These are phyloP conservation scores for Engystomops pustulosus DNA, from an alignment of 2,113 vertebrate species.

Conservation along the genomic window DNA sequence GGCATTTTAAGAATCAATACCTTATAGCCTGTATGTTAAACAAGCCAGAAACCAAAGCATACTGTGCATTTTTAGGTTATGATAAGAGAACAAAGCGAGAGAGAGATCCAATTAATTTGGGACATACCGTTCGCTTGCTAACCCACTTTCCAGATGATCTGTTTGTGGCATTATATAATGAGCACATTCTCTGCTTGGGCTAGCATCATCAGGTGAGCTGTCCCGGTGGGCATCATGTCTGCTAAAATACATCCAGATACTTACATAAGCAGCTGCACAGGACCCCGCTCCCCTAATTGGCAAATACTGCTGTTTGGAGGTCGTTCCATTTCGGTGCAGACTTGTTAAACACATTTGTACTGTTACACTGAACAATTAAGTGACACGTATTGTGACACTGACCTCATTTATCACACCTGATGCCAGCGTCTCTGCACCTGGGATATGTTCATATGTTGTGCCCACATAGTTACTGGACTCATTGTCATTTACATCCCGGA, in stretches of 20 bases:
- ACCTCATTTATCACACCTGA: constrained; percentile 49
- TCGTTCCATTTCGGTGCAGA: constrained; percentile 21
- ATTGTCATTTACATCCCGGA: too few species aligned
- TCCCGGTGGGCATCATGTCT: constrained; percentile 50
- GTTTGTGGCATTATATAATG: constrained; percentile 50
- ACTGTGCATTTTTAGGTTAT: constrained; percentile 3
- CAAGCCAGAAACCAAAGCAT: not conserved
- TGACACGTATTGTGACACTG: constrained; percentile 4
- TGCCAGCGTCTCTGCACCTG: constrained; percentile 7
- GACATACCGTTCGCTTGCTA: constrained; percentile 20
- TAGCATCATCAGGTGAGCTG: constrained; percentile 16
- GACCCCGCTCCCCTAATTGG: not conserved
- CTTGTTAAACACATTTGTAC: constrained; percentile 23
- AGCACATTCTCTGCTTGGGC: constrained; percentile 28
- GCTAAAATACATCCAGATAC: constrained; percentile 35
- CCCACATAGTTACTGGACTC: not conserved
- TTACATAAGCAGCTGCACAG: constrained; percentile 42
- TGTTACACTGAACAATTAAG: constrained; percentile 19
- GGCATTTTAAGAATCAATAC: not conserved
- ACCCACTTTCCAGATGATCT: constrained; percentile 30
- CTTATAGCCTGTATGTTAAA: too few species aligned
- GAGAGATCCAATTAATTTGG: constrained; percentile 27
- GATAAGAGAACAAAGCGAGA: not conserved
- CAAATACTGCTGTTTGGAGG: not conserved
- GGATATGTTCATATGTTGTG: not conserved